Percentiles rank a stretch among this genome's conserved stretches.
These are phyloP conservation scores for Oophaga pumilio DNA, from an alignment of 2,113 vertebrate genomes.

Conservation along the genomic window DNA sequence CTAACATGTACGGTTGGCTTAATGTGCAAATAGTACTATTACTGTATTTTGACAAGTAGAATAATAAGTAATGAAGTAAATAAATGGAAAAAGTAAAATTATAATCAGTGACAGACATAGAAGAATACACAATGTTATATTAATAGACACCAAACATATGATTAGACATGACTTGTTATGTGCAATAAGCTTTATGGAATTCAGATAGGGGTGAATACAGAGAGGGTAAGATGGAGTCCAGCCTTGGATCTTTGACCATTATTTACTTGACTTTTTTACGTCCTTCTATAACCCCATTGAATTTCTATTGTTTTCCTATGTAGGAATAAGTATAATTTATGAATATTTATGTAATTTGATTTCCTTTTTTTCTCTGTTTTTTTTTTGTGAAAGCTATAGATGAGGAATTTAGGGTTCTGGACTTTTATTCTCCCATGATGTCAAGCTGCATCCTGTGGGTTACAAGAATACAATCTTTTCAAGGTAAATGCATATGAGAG, in stretches of 20 bases:
- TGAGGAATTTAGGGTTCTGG: conserved; percentile 22
- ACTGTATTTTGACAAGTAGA: not conserved
- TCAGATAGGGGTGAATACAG: not conserved
- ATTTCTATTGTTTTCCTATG: conserved; percentile 31
- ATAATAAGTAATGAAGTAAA: not conserved
- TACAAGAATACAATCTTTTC: conserved; percentile 41
- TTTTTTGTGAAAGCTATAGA: conserved; percentile 33
- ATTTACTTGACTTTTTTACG: not conserved
- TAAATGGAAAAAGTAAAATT: not conserved
- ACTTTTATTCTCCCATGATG: conserved; percentile 37
- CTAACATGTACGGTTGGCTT: too few relatives aligned
- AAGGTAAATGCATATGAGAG: conserved; percentile 58
- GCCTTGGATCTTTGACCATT: not conserved
- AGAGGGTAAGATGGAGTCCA: not conserved
- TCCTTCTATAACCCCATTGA: not conserved
- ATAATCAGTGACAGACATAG: not conserved
- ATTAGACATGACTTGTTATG: not conserved
- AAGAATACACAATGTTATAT: not conserved
- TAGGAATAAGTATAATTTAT: conserved; percentile 20
- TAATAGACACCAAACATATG: not conserved
- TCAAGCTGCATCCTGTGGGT: conserved; percentile 39
- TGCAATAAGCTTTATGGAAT: not conserved
- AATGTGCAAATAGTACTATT: too few relatives aligned
- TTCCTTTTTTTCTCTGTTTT: conserved; percentile 5
- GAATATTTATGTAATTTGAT: conserved; percentile 53